Percentiles rank a stretch among this genome's conserved stretches.
Conservation (phyloP, 2,113 vertebrate species). For the Tricholaema leucomelas region DNA sequence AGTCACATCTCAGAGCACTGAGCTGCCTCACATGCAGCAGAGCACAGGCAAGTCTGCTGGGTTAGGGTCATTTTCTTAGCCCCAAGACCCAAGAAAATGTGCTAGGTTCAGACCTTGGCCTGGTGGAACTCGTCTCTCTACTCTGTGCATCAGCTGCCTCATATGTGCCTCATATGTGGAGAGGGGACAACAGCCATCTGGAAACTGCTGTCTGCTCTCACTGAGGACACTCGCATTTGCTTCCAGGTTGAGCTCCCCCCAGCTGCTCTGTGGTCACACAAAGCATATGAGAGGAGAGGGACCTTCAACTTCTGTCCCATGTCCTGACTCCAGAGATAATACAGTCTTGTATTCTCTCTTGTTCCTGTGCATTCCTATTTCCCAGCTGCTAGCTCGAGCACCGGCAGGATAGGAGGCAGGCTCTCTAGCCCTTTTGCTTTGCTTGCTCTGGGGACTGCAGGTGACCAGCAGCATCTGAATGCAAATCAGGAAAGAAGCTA, state of each 20-base stretch:
- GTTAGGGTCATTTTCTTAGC: not conserved
- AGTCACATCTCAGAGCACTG: not conserved
- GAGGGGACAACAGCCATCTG: not conserved
- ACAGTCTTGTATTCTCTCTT: not conserved
- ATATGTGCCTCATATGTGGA: not conserved
- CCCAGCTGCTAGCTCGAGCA: not conserved
- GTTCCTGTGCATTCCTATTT: not conserved
- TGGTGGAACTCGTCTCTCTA: not conserved
- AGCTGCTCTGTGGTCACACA: rapidly evolving
- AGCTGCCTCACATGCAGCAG: not conserved
- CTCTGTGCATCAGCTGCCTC: not conserved
- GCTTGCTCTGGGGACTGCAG: not conserved
- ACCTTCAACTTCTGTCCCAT: not conserved
- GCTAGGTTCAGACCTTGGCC: not conserved
- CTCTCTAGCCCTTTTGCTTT: not conserved
- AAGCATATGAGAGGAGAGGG: not conserved
- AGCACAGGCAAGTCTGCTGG: not conserved
- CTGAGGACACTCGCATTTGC: not conserved
- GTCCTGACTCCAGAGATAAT: not conserved
- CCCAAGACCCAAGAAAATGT: not conserved
- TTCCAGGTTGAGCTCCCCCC: not conserved
- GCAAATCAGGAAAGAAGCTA: not conserved
- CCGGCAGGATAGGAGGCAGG: not conserved
- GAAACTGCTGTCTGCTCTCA: not conserved
- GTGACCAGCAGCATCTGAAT: not conserved